A percentile compares a stretch with the other conserved stretches of the same genome.
Conservation (phyloP, 2,113 vertebrate genomes). For the Bolborhynchus lineola region DNA sequence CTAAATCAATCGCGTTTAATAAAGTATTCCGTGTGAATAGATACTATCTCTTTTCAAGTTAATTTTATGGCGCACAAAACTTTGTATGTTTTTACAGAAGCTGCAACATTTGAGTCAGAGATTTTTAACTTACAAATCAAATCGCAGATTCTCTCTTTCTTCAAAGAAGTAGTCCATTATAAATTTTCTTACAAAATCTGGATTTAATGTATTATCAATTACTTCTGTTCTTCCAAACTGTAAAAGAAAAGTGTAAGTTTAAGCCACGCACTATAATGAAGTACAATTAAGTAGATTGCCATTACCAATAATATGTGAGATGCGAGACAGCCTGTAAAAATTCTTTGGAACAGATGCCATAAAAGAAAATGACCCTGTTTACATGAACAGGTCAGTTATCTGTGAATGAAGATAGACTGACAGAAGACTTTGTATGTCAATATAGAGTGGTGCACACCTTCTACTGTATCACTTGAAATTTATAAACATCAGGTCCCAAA, state of each 20-base stretch:
- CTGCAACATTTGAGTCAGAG: not conserved
- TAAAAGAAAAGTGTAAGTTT: conserved; percentile 20
- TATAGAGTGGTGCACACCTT: not conserved
- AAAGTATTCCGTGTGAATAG: not conserved
- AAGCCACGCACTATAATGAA: not conserved
- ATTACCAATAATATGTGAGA: not conserved
- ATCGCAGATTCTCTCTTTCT: conserved; percentile 94
- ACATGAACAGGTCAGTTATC: not conserved
- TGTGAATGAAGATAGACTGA: not conserved
- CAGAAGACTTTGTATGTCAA: not conserved
- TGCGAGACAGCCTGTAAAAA: not conserved
- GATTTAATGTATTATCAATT: conserved; percentile 98
- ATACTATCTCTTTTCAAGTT: not conserved
- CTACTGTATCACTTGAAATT: not conserved
- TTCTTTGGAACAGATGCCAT: not conserved
- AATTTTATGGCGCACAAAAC: not conserved
- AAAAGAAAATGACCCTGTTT: not conserved
- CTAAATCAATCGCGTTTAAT: not conserved
- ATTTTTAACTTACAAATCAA: conserved; percentile 92
- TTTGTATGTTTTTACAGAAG: not conserved
- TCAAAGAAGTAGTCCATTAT: conserved; percentile 99
- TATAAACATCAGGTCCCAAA: not conserved
- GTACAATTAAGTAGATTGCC: not conserved
- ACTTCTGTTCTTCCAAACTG: conserved; percentile 98
- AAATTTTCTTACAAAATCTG: conserved; percentile 98